A percentile compares a stretch with the other conserved stretches of the same genome.
Conservation (phyloP, 2,797 vertebrate species). For the Coregonus ussuriensis region DNA sequence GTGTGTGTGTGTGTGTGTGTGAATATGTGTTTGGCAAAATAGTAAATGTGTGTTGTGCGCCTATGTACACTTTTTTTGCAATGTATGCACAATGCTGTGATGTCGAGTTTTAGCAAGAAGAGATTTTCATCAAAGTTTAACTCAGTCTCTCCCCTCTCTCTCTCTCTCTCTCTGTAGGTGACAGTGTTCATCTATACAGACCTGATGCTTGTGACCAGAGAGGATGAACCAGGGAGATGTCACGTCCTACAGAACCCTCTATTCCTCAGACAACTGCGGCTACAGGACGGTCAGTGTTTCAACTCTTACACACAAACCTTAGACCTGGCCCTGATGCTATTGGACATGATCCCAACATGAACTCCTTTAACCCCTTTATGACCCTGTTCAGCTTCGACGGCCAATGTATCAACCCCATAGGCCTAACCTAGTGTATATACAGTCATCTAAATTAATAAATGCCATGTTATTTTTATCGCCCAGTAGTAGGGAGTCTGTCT, state of each 20-base stretch:
- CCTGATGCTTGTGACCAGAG: slow-evolving; percentile 92
- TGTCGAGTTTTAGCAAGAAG: not conserved
- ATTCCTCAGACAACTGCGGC: slow-evolving; percentile 85
- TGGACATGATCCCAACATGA: not conserved
- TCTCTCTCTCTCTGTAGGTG: slow-evolving; percentile 71
- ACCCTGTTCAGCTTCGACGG: not conserved
- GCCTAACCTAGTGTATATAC: not conserved
- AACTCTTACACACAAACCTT: not conserved
- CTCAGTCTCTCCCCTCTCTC: not conserved
- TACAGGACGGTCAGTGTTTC: slow-evolving; percentile 85
- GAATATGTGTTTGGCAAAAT: no score
- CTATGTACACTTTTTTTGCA: not conserved
- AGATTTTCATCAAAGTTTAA: not conserved
- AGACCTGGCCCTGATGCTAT: not conserved
- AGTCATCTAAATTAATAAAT: not conserved
- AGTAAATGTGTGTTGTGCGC: not conserved
- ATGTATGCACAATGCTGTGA: not conserved
- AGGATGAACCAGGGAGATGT: slow-evolving; percentile 88
- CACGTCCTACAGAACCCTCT: slow-evolving; percentile 93
- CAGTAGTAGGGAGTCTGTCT: not conserved
- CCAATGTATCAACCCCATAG: not conserved
- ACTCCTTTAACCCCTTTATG: not conserved
- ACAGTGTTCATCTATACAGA: slow-evolving; percentile 92
- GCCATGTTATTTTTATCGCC: not conserved
- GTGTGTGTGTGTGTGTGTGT: not conserved